Conservation (phyloP, 2,113 vertebrate species). For the Alosa alosa region DNA sequence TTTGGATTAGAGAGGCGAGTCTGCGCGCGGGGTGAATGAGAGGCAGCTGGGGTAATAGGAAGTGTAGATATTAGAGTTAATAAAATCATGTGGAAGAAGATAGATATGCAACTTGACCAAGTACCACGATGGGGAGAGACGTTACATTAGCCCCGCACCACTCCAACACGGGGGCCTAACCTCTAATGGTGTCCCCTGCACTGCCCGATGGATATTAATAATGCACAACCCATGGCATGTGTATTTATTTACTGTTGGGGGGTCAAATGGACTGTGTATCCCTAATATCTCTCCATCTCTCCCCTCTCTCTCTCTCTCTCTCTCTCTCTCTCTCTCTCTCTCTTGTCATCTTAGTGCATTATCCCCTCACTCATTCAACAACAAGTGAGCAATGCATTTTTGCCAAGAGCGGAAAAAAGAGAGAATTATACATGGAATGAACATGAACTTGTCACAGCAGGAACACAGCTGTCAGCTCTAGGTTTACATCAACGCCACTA, state of each 20-base stretch:
- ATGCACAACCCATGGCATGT: slow-evolving; percentile 38
- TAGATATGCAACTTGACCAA: slow-evolving; percentile 84
- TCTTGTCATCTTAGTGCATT: slow-evolving; percentile 32
- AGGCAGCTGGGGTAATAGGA: slow-evolving; percentile 90
- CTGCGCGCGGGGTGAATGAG: slow-evolving; percentile 89
- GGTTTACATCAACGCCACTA: slow-evolving; percentile 27
- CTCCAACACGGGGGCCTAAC: slow-evolving; percentile 73
- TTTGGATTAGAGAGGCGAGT: slow-evolving; percentile 94
- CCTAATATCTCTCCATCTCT: slow-evolving; percentile 11
- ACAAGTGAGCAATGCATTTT: slow-evolving; percentile 27
- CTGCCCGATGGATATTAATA: slow-evolving; percentile 36
- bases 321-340: neutral
- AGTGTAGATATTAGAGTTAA: slow-evolving; percentile 95
- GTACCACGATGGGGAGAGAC: slow-evolving; percentile 68
- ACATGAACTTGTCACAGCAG: slow-evolving; percentile 8
- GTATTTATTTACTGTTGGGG: slow-evolving; percentile 44
- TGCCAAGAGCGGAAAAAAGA: slow-evolving; percentile 20
- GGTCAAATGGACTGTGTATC: slow-evolving; percentile 24
- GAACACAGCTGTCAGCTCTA: slow-evolving; percentile 27
- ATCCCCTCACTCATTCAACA: slow-evolving; percentile 27
- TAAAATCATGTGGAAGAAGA: slow-evolving; percentile 89
- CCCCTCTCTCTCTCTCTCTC: neutral
- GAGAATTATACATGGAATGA: slow-evolving; percentile 29
- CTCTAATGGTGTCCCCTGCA: slow-evolving; percentile 76
- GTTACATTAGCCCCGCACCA: slow-evolving; percentile 73